phyloP scores from a whole-genome alignment of 23 tunicate genomes.

The Ascidia mentula region DNA sequence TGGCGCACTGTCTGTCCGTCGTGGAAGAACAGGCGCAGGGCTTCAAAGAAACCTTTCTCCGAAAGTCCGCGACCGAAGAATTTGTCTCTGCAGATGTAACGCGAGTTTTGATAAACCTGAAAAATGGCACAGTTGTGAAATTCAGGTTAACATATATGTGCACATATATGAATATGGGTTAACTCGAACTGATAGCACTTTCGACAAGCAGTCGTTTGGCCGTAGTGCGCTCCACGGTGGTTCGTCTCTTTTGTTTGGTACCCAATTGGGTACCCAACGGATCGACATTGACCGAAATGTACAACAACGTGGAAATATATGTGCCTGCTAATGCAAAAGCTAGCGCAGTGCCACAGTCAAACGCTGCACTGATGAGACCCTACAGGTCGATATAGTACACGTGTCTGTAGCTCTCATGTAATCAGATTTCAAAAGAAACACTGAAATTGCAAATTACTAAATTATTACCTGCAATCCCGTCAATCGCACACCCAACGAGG shows the following conservation, averaged over 20 bases:
- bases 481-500: conserved; percentile 38
- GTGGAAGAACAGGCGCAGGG: conserved; percentile 23
- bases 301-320: no score
- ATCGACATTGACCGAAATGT: no score
- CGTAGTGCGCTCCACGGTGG: no score
- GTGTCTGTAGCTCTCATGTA: background rate
- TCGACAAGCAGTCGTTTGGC: background rate
- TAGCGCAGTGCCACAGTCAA: no score
- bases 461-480: conserved; percentile 64
- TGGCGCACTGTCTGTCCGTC: background rate
- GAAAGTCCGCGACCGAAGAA: conserved; percentile 45
- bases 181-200: background rate
- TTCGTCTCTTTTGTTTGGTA: no score
- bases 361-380: no score
- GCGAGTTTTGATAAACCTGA: conserved; percentile 24
- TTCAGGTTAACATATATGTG: background rate
- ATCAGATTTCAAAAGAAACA: no score
- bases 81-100: conserved; percentile 40
- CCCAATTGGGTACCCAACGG: no score
- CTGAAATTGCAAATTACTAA: no score
- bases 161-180: no score
- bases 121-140: no score
- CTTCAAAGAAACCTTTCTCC: background rate
- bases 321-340: no score
- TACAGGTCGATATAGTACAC: background rate